phyloP scores from a whole-genome alignment of 2,797 vertebrate genomes.

The Hyperoplus lanceolatus region DNA sequence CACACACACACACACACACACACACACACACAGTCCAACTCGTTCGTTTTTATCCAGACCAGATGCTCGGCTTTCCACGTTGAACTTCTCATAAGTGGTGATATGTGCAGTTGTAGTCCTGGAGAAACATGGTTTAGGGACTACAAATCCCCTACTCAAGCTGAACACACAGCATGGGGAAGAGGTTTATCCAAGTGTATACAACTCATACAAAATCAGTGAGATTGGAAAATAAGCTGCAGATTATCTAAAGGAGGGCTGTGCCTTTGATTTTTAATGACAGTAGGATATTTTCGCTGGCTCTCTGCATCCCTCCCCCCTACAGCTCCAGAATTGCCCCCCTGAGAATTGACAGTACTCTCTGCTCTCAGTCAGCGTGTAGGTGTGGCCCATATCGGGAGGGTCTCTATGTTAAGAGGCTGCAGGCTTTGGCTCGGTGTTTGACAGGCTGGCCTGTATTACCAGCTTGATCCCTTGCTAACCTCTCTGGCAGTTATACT shows the following conservation, averaged over 20 bases:
- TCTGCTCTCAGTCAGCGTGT: conserved; percentile 19
- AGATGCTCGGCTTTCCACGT: conserved; percentile 68
- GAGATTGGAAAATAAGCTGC: conserved; percentile 5
- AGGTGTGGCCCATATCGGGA: conserved; percentile 28
- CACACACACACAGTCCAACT: background rate
- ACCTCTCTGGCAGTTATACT: conserved; percentile 21
- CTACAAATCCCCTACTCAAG: conserved; percentile 52
- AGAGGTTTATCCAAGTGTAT: conserved; percentile 22
- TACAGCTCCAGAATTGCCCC: background rate
- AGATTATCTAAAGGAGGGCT: background rate
- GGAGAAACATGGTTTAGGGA: conserved; percentile 48
- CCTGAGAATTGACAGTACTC: background rate
- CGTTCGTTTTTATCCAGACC: conserved; percentile 55
- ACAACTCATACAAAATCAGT: conserved; percentile 14
- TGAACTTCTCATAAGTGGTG: conserved; percentile 31
- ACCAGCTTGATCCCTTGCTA: conserved; percentile 28
- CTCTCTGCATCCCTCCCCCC: background rate
- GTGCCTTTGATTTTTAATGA: conserved; percentile 8
- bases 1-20: conserved; percentile 9
- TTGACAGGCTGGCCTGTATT: conserved; percentile 26
- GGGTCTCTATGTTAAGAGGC: conserved; percentile 33
- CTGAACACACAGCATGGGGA: conserved; percentile 35
- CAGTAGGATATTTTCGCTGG: conserved; percentile 17
- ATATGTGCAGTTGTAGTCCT: conserved; percentile 47
- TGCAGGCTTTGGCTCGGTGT: conserved; percentile 41